Evolutionary conservation across 2,888 invertebrate species (phyloP), one percentile per base, ranked within the genome.

Genomic region (Dasypogon diadema): DNA sequence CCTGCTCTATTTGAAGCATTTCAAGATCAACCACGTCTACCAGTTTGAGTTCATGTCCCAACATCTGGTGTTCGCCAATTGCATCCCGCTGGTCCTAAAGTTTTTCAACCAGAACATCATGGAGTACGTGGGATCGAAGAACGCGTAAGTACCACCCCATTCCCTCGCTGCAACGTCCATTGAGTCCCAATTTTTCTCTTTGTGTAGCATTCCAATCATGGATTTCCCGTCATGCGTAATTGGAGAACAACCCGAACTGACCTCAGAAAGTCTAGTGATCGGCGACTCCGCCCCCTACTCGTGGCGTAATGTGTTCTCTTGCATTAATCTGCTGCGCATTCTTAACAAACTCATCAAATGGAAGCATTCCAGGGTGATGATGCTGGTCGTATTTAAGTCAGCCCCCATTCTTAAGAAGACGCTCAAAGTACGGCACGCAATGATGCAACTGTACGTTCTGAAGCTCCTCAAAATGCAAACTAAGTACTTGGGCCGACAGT

Each of bases 41-140:
- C 99, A 99, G 87, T 99, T 99, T 88, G 99, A 99, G 87, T 99
- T 96, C 84, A 96, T 99, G 93, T 96, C 97, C 1, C 98, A 99
- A 86, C 98, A 99, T 87, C 89, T 99, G 80, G 98, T 99, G 8
- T 99, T 99, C 87, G 99, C 99, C 76, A 99, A 99, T 85, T 99
- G 99, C 84, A 98, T 99, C 86, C 99, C 99, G 0, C 88, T 99
- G 78, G 96, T 99, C 18, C 88, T 99, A 74, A 99, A 99, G 85
- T 99, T 99, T 87, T 96, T 99, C 85, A 99, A 99, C 87, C 99
- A 99, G 87, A 97, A 98, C 83, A 97, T 99, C 79, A 90, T 95
- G 86, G 92, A 93, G 65, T 98, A 98, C 87, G 95, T 99, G 77
- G 94, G 95, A 82, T 94, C 98, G 54, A 97, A 97, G 85, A 97